Base-by-base conservation (phyloP, 2,888 invertebrate species). In the Platynereis dumerilii region DNA sequence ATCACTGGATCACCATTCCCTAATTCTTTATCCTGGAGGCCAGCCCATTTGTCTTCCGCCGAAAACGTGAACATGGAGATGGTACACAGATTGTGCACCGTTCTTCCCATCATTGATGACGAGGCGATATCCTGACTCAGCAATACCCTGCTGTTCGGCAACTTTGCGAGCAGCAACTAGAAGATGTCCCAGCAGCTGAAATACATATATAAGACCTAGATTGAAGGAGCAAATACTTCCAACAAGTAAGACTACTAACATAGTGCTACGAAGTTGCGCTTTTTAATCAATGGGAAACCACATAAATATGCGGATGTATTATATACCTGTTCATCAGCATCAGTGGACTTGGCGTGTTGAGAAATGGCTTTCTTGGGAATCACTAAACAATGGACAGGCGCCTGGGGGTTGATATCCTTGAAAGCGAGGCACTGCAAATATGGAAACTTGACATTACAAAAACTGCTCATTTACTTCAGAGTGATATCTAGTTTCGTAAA, bases 1-100 rank as follows among this genome's bases (percentile, higher is more conserved):
- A n/a, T n/a, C n/a, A n/a, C n/a, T n/a, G n/a, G n/a, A n/a, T n/a
- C n/a, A n/a, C n/a, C n/a, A n/a, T n/a, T n/a, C n/a, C n/a, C n/a
- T n/a, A n/a, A n/a, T n/a, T n/a, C n/a, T 22, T 76, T 78, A 82
- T 42, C 81, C 81, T 20, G 97, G 97, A 17, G 97, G 97, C 97
- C 97, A 98, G 44, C 89, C 86, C 88, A 98, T 86, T 86, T 97
- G 97, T 34, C 96, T 88, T 15, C 96, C 96, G 55, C 96, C 96
- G 58, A 98, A 86, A 71, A 98, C 91, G 81, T 98, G 98, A 53
- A 98, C 84, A 83, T 98, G 98, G 59, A 98, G 87, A 83, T 99
- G 98, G 83, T 91, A 96, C 2, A 98, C 96, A 45, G 93, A 93
- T 82, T 98, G 98, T 1, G 92, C 92, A 1, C 96, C 98, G 77